Conservation (phyloP, 2,888 invertebrate genomes). For the Agrenia bidenticulata region DNA sequence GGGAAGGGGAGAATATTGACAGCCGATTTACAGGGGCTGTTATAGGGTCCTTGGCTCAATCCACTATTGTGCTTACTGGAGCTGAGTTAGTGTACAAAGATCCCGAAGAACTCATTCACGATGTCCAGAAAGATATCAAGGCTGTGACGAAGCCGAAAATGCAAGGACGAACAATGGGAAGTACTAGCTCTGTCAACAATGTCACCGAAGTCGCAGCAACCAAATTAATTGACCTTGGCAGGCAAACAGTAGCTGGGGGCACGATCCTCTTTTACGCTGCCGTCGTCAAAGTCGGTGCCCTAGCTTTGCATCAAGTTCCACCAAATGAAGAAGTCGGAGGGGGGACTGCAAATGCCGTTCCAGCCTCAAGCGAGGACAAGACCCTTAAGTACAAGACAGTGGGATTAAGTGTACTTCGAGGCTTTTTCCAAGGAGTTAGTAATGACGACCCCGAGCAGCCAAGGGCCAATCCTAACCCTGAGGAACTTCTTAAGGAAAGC, state of each 20-base stretch:
- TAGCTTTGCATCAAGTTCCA: background rate
- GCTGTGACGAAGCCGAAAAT: background rate
- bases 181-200: no score
- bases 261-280: conserved; percentile 6
- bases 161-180: no score
- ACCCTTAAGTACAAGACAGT: background rate
- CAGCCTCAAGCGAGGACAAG: no score
- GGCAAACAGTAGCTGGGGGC: background rate
- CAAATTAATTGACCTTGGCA: background rate
- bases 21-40: background rate
- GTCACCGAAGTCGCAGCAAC: background rate
- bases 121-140: background rate
- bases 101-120: background rate
- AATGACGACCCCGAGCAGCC: background rate
- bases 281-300: background rate
- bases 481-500: background rate
- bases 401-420: background rate
- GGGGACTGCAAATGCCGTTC: no score
- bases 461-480: background rate
- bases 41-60: background rate
- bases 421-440: background rate
- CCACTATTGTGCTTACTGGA: conserved; percentile 6
- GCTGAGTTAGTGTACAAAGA: conserved; percentile 16
- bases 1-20: background rate
- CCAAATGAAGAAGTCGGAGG: background rate